These are phyloP conservation scores for Mastomys coucha DNA, from an alignment of 2,113 vertebrate species.

Conservation along the genomic window DNA sequence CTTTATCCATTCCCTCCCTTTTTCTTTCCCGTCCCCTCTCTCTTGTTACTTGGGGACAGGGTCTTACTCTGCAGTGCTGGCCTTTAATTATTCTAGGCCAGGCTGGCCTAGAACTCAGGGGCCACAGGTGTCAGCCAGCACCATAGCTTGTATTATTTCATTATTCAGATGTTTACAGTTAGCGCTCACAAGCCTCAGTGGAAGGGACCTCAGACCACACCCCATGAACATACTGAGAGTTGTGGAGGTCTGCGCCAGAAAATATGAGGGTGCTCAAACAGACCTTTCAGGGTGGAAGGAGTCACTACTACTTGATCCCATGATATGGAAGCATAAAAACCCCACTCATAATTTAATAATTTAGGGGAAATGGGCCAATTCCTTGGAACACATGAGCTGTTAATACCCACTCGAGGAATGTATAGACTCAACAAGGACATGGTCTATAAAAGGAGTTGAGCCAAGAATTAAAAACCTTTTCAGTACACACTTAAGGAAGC, in stretches of 20 bases:
- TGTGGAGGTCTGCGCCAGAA: neutral
- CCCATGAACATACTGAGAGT: neutral
- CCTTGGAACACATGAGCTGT: conserved; percentile 1
- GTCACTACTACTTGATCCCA: neutral
- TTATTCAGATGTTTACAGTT: neutral
- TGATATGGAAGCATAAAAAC: neutral
- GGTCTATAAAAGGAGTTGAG: neutral
- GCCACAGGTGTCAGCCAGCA: neutral
- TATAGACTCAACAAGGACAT: neutral
- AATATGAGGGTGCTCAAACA: neutral
- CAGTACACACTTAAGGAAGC: conserved; percentile 42
- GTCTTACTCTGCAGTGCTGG: neutral
- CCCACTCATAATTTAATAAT: neutral
- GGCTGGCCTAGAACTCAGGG: neutral
- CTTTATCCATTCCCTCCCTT: neutral
- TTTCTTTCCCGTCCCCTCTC: too few relatives aligned
- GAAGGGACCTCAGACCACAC: neutral
- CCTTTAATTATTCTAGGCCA: neutral
- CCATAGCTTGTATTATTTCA: neutral
- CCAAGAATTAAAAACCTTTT: neutral
- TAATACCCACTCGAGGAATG: conserved; percentile 15
- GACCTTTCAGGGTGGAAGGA: conserved; percentile 3
- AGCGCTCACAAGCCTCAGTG: neutral
- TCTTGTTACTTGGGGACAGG: neutral
- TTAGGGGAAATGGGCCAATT: neutral